Evolutionary conservation across 2,113 vertebrate species (phyloP), one percentile per base, ranked within the genome.

Genomic region (Phrynocephalus versicolor): DNA sequence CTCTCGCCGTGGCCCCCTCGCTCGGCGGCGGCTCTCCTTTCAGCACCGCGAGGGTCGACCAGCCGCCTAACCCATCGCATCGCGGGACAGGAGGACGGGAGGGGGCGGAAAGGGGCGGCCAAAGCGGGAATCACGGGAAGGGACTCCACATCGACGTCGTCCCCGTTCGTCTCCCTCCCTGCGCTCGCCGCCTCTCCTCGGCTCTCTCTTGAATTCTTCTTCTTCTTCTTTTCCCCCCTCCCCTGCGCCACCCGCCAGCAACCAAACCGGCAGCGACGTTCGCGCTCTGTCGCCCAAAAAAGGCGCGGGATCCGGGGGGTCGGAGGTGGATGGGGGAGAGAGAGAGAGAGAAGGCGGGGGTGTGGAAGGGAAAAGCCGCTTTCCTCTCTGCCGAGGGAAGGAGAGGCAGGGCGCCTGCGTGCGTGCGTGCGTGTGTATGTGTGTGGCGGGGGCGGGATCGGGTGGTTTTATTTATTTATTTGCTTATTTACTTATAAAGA

Each of bases 1-100:
- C 88, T 41, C 85, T 84, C 83, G n/a, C n/a, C n/a, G 86, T 73
- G 70, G 80, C 85, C 75, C 85, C 91, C 71, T 79, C 70, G 88
- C 87, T 85, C 51, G 87, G 58, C 84, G 84, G 65, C 55, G 60
- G 88, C 65, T 83, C 86, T 82, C 71, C 81, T 57, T 75, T 81
- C 65, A 69, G 92, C 88, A 81, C 75, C 81, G 89, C 88, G 89
- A 84, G 85, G 30, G 89, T 84, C 69, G n/a, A 76, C 79, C 81
- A n/a, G 16, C 90, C 88, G 85, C 86, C 88, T 92, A 93, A 88
- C 87, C 91, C 92, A 91, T 89, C 74, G 91, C 91, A 90, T 91
- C 88, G 88, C 92, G 82, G 84, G 79, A 45, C 35, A 16, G 33
- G 14, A 30, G 21, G 12, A 1, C 16, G 5, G 45, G 2, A 57